Evolutionary conservation across 1,140 invertebrate genomes (phyloP).

Genomic region (Aphelenchoides fujianensis): DNA sequence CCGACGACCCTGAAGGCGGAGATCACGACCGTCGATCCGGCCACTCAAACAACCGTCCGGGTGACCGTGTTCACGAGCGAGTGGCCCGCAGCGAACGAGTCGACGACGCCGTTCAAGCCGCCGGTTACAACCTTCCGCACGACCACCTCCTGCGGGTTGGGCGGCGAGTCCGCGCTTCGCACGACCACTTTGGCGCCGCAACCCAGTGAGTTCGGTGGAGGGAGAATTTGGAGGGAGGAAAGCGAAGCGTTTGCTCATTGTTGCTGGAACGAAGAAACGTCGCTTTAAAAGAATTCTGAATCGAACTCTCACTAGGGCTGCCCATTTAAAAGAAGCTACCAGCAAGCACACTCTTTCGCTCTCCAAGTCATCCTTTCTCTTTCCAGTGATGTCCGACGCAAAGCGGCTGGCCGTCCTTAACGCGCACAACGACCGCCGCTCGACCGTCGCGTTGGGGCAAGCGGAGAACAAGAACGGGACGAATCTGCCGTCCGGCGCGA

Average conservation of each 20-base stretch:
- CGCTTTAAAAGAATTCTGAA: no score
- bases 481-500: background rate
- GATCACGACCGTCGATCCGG: background rate
- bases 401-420: background rate
- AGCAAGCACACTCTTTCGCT: no score
- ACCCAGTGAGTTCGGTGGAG: background rate
- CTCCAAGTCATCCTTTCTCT: no score
- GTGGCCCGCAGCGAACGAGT: background rate
- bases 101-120: background rate
- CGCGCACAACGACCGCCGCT: background rate
- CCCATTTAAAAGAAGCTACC: no score
- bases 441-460: background rate
- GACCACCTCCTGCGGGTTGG: background rate
- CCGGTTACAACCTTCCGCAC: background rate
- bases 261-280: no score
- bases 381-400: background rate
- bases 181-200: no score
- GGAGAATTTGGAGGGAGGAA: background rate
- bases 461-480: background rate
- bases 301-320: no score
- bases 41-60: no score
- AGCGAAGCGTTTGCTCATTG: background rate
- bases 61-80: background rate
- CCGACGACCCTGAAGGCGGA: no score
- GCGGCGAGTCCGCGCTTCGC: background rate